Base-by-base conservation (phyloP, 2,797 vertebrate genomes). In the Tolypeutes matacus region DNA sequence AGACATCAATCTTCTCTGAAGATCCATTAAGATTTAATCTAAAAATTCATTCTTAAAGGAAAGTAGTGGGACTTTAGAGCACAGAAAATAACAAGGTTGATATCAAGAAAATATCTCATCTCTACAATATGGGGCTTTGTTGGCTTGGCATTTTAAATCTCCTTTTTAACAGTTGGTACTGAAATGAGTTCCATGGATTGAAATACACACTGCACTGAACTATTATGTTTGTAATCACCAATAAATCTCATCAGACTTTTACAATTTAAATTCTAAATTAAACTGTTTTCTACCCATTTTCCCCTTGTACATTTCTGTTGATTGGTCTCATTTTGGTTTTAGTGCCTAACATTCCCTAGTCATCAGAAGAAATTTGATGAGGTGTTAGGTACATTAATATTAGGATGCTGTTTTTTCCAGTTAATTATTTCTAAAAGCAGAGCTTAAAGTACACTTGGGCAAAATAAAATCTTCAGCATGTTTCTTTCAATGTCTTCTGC, bases 1-100 rank as follows among this genome's bases (percentile, higher is more conserved):
- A 0, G 12, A 27, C 34, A 81, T 96, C 27, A 92, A 2, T 95
- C 67, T 96, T 89, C 90, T 58, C 39, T 89, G 25, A 83, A 91
- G 29, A 89, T 0, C 10, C 27, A 87, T 42, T 21, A 91, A 46
- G 23, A 29, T 69, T 78, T 72, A 82, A 72, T 70, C 65, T 49
- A 92, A 60, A 78, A 82, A 82, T 62, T 65, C 49, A 39, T 92
- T 73, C 62, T 73, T 39, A 58, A 29, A 89, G 34, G 69, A 90
- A 82, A 58, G 70, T 31, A 65, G 42, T 53, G 14, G 29, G 67
- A 69, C 27, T 65, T 90, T 13, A 90, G 70, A 80, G 72, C 73
- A 84, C 39, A 88, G 83, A 91, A 78, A 34, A 51, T 62, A 90
- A 46, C 46, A 82, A 92, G 31, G 56, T 86, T 87, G 81, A 76